Percentiles rank a stretch among this genome's conserved stretches.
phyloP scores from a whole-genome alignment of 2,888 invertebrate genomes.

The Amphipyra tragopoginis region DNA sequence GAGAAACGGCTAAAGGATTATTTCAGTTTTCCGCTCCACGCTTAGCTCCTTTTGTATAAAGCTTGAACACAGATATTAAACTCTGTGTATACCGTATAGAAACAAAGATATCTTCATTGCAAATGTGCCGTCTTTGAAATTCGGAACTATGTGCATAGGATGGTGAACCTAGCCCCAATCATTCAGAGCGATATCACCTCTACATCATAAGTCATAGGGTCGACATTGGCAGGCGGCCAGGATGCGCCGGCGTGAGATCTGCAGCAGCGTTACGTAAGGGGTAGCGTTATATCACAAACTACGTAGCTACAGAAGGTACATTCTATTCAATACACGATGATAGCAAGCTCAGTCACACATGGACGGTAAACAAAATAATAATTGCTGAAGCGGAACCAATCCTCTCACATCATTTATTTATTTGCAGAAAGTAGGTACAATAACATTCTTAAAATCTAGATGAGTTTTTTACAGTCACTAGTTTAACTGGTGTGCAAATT shows the following conservation, averaged over 20 bases:
- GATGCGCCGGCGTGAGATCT: background rate
- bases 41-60: conserved; percentile 9
- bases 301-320: background rate
- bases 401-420: no score
- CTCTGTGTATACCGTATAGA: background rate
- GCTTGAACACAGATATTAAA: background rate
- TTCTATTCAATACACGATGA: no score
- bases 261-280: conserved; percentile 15
- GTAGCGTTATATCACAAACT: background rate
- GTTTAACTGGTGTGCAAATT: no score
- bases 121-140: conserved; percentile 4
- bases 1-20: no score
- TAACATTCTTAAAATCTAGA: no score
- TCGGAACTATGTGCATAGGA: background rate
- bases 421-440: no score
- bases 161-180: conserved; percentile 5
- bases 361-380: no score
- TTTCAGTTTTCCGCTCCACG: no score
- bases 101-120: conserved; percentile 6
- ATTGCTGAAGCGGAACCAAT: no score
- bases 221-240: conserved; percentile 15
- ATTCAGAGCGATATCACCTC: conserved; percentile 7
- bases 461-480: no score
- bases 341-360: no score
- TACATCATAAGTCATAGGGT: conserved; percentile 10